Evolutionary conservation across 2,797 vertebrate genomes (phyloP).

Genomic region (Podarcis lilfordi): DNA sequence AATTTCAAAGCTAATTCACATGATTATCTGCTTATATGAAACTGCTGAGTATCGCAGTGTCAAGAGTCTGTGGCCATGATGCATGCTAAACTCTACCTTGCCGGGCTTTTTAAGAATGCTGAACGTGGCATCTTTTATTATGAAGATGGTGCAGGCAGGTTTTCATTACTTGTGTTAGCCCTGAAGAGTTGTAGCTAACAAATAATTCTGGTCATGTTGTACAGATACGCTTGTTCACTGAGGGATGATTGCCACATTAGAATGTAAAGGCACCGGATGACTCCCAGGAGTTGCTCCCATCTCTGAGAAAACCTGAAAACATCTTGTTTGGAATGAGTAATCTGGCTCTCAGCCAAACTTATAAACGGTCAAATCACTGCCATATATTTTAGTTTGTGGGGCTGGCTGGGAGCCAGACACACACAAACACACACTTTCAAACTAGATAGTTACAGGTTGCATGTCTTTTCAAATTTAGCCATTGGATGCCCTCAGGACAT

Average conservation of each 20-base stretch:
- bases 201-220: background rate
- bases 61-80: too few species aligned
- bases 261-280: background rate
- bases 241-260: background rate
- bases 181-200: background rate
- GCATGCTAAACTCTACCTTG: background rate
- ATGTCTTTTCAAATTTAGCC: background rate
- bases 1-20: background rate
- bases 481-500: background rate
- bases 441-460: background rate
- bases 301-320: background rate
- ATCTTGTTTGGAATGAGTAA: background rate
- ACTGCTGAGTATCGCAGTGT: background rate
- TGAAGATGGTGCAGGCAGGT: background rate
- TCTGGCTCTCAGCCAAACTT: conserved; percentile 2
- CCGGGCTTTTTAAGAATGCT: background rate
- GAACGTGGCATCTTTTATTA: background rate
- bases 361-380: background rate
- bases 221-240: background rate
- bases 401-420: background rate
- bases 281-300: background rate
- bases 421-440: background rate
- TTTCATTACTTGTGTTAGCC: background rate
- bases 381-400: background rate
- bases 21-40: background rate